Evolutionary conservation across 2,113 vertebrate species (phyloP).

Genomic region (Lycaon pictus): DNA sequence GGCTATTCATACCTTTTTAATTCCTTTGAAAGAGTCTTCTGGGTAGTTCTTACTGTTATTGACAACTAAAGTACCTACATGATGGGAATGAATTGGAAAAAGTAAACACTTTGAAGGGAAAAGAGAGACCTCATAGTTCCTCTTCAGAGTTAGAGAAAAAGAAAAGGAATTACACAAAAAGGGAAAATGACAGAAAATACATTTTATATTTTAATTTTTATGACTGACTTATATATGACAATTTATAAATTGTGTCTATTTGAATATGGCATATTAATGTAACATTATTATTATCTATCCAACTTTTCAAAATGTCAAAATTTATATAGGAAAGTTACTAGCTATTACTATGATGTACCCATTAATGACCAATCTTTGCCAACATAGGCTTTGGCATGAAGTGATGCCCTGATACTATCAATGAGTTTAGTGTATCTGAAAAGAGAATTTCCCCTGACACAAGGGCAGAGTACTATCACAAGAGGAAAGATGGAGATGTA

Average conservation of each 20-base stretch:
- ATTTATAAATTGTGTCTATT: not conserved
- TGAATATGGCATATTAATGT: not conserved
- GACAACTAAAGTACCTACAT: not conserved
- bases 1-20: not conserved
- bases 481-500: not conserved
- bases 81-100: not conserved
- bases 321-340: not conserved
- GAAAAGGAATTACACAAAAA: not conserved
- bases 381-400: not conserved
- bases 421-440: not conserved
- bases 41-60: not conserved
- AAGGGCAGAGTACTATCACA: not conserved
- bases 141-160: conserved; percentile 43
- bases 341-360: no score
- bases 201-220: not conserved
- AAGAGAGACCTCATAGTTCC: not conserved
- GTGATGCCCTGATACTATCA: not conserved
- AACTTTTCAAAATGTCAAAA: not conserved
- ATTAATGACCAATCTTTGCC: not conserved
- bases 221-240: not conserved
- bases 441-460: not conserved
- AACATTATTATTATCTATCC: conserved; percentile 4
- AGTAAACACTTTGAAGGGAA: not conserved
- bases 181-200: not conserved
- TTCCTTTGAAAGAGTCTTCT: conserved; percentile 5